Conservation (phyloP, 1,140 invertebrate species). For the Thaumetopoea pityocampa region DNA sequence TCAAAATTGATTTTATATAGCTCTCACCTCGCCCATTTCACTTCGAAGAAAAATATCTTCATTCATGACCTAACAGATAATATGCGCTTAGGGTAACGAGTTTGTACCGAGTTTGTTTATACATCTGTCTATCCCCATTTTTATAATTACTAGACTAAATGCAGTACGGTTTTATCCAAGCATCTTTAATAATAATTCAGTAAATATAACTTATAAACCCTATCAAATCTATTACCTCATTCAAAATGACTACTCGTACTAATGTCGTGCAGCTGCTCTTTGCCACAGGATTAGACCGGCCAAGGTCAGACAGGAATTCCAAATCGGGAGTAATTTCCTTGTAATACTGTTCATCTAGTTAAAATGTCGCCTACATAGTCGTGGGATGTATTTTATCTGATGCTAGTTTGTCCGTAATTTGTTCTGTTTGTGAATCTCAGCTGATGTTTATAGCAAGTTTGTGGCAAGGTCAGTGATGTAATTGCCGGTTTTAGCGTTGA, state of each 20-base stretch:
- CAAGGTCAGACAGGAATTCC: constrained; percentile 24
- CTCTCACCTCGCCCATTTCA: too few species aligned
- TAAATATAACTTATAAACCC: too few species aligned
- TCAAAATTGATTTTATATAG: too few species aligned
- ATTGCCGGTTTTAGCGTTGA: constrained; percentile 62
- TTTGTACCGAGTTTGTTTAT: constrained; percentile 23
- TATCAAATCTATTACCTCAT: too few species aligned
- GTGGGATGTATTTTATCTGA: constrained; percentile 9
- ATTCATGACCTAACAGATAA: too few species aligned
- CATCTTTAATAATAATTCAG: too few species aligned
- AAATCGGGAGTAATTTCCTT: constrained; percentile 34
- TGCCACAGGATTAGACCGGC: constrained; percentile 28
- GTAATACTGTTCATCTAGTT: constrained; percentile 13
- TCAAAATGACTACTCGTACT: too few species aligned
- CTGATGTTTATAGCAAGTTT: constrained; percentile 48
- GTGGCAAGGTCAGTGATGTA: constrained; percentile 69
- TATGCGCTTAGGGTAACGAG: constrained; percentile 34
- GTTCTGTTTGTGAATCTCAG: too few species aligned
- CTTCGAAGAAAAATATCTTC: too few species aligned
- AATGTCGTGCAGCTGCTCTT: too few species aligned
- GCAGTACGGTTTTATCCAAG: too few species aligned
- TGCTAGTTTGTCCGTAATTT: constrained; percentile 23
- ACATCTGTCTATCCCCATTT: constrained; percentile 30
- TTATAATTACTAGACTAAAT: too few species aligned
- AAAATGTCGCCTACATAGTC: constrained; percentile 7